Evolutionary conservation across 2,888 invertebrate species (phyloP).

Genomic region (Nomada lathburiana): DNA sequence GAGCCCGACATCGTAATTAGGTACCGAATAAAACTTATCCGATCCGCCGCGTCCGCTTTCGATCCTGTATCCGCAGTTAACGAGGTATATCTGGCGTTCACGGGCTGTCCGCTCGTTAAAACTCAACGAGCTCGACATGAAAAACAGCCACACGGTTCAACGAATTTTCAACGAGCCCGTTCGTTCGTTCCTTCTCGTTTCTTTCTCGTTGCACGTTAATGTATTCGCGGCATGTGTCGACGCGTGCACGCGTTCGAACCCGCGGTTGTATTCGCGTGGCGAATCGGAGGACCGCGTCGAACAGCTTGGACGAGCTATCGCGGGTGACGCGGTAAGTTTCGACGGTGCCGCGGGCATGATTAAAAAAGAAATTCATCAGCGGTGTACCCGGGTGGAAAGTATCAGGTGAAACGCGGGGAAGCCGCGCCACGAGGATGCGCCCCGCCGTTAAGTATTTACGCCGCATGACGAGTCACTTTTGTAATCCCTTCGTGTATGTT

Average conservation of each 20-base stretch:
- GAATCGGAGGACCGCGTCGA: conserved; percentile 61
- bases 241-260: conserved; percentile 49
- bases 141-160: conserved; percentile 15
- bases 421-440: conserved; percentile 67
- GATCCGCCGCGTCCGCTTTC: not conserved
- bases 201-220: conserved; percentile 32
- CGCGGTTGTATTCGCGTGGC: conserved; percentile 67
- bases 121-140: conserved; percentile 15
- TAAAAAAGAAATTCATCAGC: conserved; percentile 80
- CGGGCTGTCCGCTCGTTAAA: conserved; percentile 2
- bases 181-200: conserved; percentile 3
- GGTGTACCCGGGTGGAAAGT: conserved; percentile 70
- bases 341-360: conserved; percentile 62
- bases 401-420: conserved; percentile 80
- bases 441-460: conserved; percentile 79
- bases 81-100: conserved; percentile 25
- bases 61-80: conserved; percentile 10
- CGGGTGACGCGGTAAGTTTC: conserved; percentile 70
- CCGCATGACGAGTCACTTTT: conserved; percentile 83
- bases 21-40: not conserved
- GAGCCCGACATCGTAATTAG: not conserved
- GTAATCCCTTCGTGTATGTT: conserved; percentile 70
- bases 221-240: conserved; percentile 57
- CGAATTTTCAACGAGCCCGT: conserved; percentile 20
- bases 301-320: conserved; percentile 56